Percentiles rank a stretch among this genome's conserved stretches.
Conservation (phyloP, 2,888 invertebrate species). For the Agrotis segetum region DNA sequence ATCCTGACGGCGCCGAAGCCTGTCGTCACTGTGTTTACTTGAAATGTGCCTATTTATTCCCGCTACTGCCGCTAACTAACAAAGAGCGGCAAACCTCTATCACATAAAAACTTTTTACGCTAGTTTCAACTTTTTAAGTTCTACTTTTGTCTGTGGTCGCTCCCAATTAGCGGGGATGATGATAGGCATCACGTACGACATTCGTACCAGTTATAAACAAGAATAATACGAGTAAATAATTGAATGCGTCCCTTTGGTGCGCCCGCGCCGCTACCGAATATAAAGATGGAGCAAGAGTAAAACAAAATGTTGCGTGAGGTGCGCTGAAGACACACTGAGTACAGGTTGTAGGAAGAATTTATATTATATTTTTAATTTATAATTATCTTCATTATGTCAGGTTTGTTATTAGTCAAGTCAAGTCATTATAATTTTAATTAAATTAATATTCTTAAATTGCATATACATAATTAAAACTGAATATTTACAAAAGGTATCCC, state of each 20-base stretch:
- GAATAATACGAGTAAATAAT: constrained; percentile 80
- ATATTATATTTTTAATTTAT: neutral
- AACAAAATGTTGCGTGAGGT: constrained; percentile 65
- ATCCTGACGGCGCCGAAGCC: too few relatives aligned
- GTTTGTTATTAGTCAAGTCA: too few relatives aligned
- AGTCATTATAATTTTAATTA: too few relatives aligned
- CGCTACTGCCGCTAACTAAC: constrained; percentile 1
- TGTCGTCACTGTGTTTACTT: neutral
- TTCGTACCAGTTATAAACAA: constrained; percentile 70
- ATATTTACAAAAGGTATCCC: too few relatives aligned
- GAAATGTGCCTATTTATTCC: neutral
- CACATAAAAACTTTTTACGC: constrained; percentile 15
- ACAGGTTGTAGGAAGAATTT: neutral
- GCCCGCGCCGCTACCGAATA: constrained; percentile 84
- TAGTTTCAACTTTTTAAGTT: constrained; percentile 40
- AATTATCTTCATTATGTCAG: too few relatives aligned
- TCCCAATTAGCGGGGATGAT: constrained; percentile 75
- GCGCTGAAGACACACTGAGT: constrained; percentile 68
- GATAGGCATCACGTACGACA: constrained; percentile 78
- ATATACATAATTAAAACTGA: too few relatives aligned
- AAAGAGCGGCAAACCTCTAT: constrained; percentile 33
- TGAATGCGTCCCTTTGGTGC: constrained; percentile 81
- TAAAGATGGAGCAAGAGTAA: constrained; percentile 72
- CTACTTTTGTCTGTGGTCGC: constrained; percentile 41
- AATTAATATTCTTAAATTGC: too few relatives aligned